A percentile compares a stretch with the other conserved stretches of the same genome.
Evolutionary conservation across 1,140 invertebrate genomes (phyloP).

Genomic region (Panagrolaimus sp.): DNA sequence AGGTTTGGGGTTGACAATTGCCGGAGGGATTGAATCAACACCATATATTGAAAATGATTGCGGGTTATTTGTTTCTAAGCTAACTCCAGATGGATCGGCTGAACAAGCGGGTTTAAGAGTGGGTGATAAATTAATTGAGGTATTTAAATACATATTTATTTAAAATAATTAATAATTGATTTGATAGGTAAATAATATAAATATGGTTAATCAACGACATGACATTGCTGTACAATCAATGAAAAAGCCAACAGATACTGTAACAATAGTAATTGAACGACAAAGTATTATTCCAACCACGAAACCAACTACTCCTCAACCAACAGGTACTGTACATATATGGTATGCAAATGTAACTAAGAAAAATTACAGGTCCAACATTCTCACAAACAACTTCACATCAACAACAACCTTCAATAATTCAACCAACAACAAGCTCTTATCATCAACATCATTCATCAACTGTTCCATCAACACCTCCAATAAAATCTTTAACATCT

Average conservation of each 20-base stretch:
- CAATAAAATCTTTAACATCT: neutral
- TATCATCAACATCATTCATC: neutral
- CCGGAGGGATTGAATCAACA: slow-evolving; percentile 55
- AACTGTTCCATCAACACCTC: neutral
- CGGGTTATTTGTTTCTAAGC: slow-evolving; percentile 69
- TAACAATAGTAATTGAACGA: slow-evolving; percentile 43
- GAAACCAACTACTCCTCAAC: too few relatives aligned
- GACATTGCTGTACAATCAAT: slow-evolving; percentile 52
- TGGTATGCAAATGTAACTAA: too few relatives aligned
- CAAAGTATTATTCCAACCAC: neutral
- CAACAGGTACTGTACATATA: too few relatives aligned
- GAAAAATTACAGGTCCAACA: too few relatives aligned
- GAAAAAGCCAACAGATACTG: slow-evolving; percentile 35
- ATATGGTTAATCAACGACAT: slow-evolving; percentile 48
- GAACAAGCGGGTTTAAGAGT: slow-evolving; percentile 73
- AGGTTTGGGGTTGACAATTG: slow-evolving; percentile 57
- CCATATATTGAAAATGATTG: slow-evolving; percentile 49
- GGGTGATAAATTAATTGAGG: slow-evolving; percentile 60
- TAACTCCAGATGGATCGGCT: slow-evolving; percentile 81
- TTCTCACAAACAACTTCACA: too few relatives aligned
- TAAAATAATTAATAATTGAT: too few relatives aligned
- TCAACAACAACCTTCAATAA: too few relatives aligned
- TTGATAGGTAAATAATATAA: slow-evolving; percentile 43
- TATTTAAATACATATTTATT: too few relatives aligned
- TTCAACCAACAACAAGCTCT: too few relatives aligned